Conservation (phyloP, 2,113 vertebrate genomes). For the Actinemys pallida region DNA sequence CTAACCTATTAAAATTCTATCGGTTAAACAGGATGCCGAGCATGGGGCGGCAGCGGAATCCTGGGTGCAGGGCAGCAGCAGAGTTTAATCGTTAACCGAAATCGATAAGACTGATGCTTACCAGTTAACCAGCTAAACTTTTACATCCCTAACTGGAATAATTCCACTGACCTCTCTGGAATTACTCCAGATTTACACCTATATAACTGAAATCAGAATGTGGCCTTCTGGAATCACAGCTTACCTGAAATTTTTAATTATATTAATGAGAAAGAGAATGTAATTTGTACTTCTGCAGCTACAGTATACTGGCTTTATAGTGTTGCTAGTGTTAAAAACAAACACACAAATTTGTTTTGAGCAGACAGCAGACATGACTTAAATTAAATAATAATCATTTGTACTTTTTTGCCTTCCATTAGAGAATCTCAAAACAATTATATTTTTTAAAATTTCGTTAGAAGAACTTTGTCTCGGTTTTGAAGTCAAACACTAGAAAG, state of each 20-base stretch:
- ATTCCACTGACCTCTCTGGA: not conserved
- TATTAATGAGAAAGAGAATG: not conserved
- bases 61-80: too few relatives aligned
- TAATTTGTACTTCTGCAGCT: not conserved
- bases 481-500: rapidly evolving
- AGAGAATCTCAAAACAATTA: not conserved
- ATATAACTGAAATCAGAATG: not conserved
- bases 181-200: not conserved
- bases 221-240: not conserved
- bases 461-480: not conserved
- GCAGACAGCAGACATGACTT: not conserved
- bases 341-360: not conserved
- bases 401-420: not conserved
- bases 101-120: too few relatives aligned
- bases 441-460: not conserved
- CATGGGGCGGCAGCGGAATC: too few relatives aligned
- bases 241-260: not conserved
- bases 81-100: too few relatives aligned
- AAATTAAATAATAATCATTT: not conserved
- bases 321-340: not conserved
- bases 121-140: too few relatives aligned
- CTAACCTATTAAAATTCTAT: not conserved
- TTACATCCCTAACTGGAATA: not conserved
- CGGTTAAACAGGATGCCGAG: too few relatives aligned
- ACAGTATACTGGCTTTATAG: not conserved